A percentile compares a stretch with the other conserved stretches of the same genome.
Evolutionary conservation across 2,797 vertebrate genomes (phyloP).

Genomic region (Dendrocincla fuliginosa): DNA sequence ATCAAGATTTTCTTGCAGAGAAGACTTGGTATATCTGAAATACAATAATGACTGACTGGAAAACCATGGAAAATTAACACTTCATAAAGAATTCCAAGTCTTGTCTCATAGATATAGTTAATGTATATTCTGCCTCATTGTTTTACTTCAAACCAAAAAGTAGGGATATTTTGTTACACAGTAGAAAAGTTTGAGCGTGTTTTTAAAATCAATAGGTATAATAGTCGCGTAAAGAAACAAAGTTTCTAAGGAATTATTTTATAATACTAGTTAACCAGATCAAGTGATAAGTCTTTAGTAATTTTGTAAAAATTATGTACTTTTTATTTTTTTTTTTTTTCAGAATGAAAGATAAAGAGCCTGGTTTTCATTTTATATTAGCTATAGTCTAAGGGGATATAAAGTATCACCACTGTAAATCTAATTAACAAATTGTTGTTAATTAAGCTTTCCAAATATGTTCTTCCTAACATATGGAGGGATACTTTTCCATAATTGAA

Average conservation of each 20-base stretch:
- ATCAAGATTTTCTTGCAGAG: background rate
- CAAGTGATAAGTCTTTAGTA: background rate
- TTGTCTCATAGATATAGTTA: background rate
- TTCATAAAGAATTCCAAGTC: background rate
- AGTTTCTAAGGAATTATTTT: background rate
- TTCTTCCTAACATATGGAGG: constrained; percentile 10
- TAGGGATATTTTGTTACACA: background rate
- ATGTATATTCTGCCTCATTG: background rate
- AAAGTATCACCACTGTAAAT: background rate
- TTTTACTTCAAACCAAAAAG: background rate
- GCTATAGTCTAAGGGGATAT: background rate
- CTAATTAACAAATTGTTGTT: constrained; percentile 31
- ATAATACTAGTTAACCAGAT: background rate
- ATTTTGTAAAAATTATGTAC: background rate
- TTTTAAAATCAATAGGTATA: background rate
- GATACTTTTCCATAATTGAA: constrained; percentile 11
- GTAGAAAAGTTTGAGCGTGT: accelerated
- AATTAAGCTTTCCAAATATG: constrained; percentile 40
- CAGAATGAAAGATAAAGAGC: background rate
- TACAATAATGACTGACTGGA: background rate
- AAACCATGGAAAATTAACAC: background rate
- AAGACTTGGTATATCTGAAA: background rate
- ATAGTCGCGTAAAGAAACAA: background rate
- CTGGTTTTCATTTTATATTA: background rate
- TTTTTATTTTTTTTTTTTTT: background rate